Evolutionary conservation across 2,797 vertebrate genomes (phyloP).

Genomic region (Pipistrellus pygmaeus): DNA sequence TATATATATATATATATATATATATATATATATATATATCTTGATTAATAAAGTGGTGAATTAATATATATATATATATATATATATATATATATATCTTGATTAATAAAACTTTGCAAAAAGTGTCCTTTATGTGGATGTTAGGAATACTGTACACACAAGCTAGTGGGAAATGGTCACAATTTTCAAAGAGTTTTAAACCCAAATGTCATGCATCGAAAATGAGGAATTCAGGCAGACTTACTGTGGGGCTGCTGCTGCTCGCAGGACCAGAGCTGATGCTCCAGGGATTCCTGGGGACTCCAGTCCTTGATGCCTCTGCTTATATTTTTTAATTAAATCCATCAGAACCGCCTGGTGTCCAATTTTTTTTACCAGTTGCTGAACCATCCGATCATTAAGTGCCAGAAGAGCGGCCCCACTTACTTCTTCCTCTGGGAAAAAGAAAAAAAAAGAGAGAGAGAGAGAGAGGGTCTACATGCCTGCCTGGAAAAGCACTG

Average conservation of each 20-base stretch:
- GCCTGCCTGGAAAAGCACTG: not conserved
- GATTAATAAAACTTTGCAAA: conserved; percentile 13
- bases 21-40: too few relatives aligned
- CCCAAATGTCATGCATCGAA: not conserved
- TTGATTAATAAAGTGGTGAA: not conserved
- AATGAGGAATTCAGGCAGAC: conserved; percentile 34
- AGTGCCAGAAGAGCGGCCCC: conserved; percentile 87
- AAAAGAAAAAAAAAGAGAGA: conserved; percentile 36
- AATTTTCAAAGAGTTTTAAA: not conserved
- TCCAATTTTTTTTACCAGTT: conserved; percentile 89
- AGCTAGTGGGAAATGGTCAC: not conserved
- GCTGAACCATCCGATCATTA: conserved; percentile 88
- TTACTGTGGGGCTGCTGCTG: conserved; percentile 79
- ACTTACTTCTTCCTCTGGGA: conserved; percentile 87
- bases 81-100: too few relatives aligned
- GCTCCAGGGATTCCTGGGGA: conserved; percentile 10
- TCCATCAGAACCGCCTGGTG: conserved; percentile 88
- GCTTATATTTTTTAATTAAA: conserved; percentile 86
- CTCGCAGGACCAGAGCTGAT: not conserved
- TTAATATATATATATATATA: too few relatives aligned
- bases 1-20: too few relatives aligned
- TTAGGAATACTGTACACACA: not conserved
- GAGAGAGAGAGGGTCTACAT: not conserved
- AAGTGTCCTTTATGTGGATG: not conserved
- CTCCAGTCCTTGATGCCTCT: conserved; percentile 59